A percentile compares a stretch with the other conserved stretches of the same genome.
These are phyloP conservation scores for Sciurus vulgaris DNA, from an alignment of 2,797 vertebrate genomes.

Conservation along the genomic window DNA sequence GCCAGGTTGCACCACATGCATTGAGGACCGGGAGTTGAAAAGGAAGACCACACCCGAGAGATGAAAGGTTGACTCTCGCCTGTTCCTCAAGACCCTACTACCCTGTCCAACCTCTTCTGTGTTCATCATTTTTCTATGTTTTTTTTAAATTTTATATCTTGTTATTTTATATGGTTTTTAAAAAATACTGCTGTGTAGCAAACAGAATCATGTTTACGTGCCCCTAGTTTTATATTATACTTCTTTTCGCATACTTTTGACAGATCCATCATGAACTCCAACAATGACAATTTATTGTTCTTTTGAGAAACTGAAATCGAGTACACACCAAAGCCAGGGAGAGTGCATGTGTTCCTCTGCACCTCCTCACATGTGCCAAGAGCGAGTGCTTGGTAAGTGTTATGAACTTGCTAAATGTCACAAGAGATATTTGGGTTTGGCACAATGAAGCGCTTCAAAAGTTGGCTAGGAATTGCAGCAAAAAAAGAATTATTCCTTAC, in stretches of 20 bases:
- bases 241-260: constrained; percentile 26
- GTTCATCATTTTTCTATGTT: neutral
- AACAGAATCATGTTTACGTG: neutral
- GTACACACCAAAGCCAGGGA: neutral
- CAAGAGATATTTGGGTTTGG: constrained; percentile 42
- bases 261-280: neutral
- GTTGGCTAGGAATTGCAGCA: neutral
- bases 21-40: neutral
- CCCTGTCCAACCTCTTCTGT: neutral
- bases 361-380: neutral
- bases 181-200: neutral
- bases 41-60: neutral
- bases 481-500: constrained; percentile 33
- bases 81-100: neutral
- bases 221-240: neutral
- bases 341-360: neutral
- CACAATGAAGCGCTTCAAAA: constrained; percentile 50
- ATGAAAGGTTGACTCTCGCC: neutral
- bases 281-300: neutral
- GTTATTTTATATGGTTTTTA: neutral
- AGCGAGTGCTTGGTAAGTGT: neutral
- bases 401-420: constrained; percentile 29
- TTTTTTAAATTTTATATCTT: constrained; percentile 4
- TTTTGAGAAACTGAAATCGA: constrained; percentile 1
- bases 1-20: neutral